Evolutionary conservation across 2,113 vertebrate genomes (phyloP), one percentile per base, ranked within the genome.

Genomic region (Rhinoderma darwinii): DNA sequence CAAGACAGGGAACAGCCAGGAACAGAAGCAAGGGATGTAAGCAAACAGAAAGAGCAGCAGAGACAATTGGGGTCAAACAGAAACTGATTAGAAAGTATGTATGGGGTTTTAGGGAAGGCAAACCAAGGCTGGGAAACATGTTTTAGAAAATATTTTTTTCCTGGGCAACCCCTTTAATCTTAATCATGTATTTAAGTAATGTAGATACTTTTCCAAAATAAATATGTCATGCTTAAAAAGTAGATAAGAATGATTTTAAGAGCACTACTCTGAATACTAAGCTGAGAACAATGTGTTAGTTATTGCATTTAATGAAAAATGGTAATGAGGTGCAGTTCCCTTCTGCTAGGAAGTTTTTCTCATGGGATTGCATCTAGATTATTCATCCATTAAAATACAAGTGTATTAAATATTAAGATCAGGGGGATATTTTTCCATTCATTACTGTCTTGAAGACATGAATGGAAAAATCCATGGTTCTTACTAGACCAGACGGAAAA

Each of bases 381-480:
- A 73, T 17, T 5, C 82, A n/a, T 73, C 82, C 82, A 84, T 84
- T 73, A 84, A 18, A 84, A 25, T 11, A 6, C 66, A 37, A 56
- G 68, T 17, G 5, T 75, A 75, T 84, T 74, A 84, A 84, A 76
- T 61, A 75, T 75, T 84, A 84, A 59, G 39, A 54, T 73, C 44
- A 75, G 43, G 47, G 25, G n/a, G 43, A 83, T 56, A 75, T 30
- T 44, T 83, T 84, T 84, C 83, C 51, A 84, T 84, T 61, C 8
- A 44, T 37, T 11, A 44, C 2, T 63, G 51, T 73, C 35, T 59
- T 61, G 11, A 25, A 63, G 17, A 15, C 43, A 59, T 41, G n/a
- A 27, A 76, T 76, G 83, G 83, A 84, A 84, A 83, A 84, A 75
- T 84, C 72, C 37, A 84, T 84, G 59, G 37, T 25, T 76, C 72